Evolutionary conservation across 2,888 invertebrate genomes (phyloP).

Genomic region (Drosophila anomalata): DNA sequence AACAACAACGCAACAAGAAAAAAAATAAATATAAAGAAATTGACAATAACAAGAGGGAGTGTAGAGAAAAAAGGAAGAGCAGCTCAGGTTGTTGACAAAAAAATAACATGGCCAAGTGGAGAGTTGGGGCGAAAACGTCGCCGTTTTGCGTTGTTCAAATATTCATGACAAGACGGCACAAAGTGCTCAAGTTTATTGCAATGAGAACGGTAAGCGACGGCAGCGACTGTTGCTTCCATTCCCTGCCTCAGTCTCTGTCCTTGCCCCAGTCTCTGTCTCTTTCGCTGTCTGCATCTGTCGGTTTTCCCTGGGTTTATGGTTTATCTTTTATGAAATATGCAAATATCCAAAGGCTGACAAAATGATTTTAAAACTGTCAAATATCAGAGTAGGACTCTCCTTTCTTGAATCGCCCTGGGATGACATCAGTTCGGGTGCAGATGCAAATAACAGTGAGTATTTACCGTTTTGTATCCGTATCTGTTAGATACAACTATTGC

Average conservation of each 20-base stretch:
- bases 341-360: conserved; percentile 60
- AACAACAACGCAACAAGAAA: conserved; percentile 26
- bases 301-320: conserved; percentile 42
- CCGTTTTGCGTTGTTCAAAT: conserved; percentile 70
- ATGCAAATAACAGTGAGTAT: conserved; percentile 2
- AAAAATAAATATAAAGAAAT: conserved; percentile 25
- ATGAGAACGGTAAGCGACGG: conserved; percentile 66
- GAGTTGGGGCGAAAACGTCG: conserved; percentile 29
- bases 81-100: conserved; percentile 46
- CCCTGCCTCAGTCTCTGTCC: background rate
- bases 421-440: conserved; percentile 37
- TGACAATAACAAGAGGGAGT: conserved; percentile 3
- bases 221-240: conserved; percentile 29
- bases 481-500: conserved; percentile 58
- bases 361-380: conserved; percentile 66
- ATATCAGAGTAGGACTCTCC: conserved; percentile 36
- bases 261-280: background rate
- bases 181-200: conserved; percentile 76
- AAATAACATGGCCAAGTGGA: conserved; percentile 16
- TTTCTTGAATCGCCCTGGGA: conserved; percentile 13
- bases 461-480: conserved; percentile 22
- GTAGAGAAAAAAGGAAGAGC: background rate
- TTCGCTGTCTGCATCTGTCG: conserved; percentile 21
- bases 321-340: conserved; percentile 63
- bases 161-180: conserved; percentile 73